These are phyloP conservation scores for Amazona vittata DNA, from an alignment of 2,113 vertebrate species.

Conservation along the genomic window DNA sequence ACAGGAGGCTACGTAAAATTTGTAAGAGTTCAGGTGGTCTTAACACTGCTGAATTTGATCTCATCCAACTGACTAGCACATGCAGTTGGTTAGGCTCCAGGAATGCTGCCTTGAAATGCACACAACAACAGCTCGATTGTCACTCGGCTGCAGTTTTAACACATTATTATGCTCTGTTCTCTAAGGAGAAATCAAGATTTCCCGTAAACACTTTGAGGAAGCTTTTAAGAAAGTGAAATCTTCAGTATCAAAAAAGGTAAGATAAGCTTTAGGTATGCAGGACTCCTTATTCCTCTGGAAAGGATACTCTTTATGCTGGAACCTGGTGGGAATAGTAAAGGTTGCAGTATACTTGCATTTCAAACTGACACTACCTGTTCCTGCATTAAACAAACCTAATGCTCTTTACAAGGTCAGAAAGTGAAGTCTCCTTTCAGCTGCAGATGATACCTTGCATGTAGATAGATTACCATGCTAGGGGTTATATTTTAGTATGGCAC, in stretches of 20 bases:
- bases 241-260: slow-evolving; percentile 90
- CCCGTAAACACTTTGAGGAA: slow-evolving; percentile 86
- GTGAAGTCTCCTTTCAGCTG: not conserved
- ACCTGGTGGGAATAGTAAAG: not conserved
- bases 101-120: not conserved
- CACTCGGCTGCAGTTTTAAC: not conserved
- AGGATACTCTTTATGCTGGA: not conserved
- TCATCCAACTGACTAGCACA: not conserved
- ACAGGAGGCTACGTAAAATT: not conserved
- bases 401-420: not conserved
- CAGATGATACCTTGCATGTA: not conserved
- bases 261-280: not conserved
- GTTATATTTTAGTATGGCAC: not conserved
- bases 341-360: not conserved
- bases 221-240: slow-evolving; percentile 90
- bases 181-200: slow-evolving; percentile 79
- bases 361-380: not conserved
- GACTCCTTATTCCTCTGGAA: not conserved
- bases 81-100: not conserved
- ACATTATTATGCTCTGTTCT: not conserved
- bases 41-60: not conserved
- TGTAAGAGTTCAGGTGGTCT: not conserved
- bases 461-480: not conserved
- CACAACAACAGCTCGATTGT: not conserved
- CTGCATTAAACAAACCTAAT: not conserved